Evolutionary conservation across 2,113 vertebrate species (phyloP).

Genomic region (Mormyrus lacerda): DNA sequence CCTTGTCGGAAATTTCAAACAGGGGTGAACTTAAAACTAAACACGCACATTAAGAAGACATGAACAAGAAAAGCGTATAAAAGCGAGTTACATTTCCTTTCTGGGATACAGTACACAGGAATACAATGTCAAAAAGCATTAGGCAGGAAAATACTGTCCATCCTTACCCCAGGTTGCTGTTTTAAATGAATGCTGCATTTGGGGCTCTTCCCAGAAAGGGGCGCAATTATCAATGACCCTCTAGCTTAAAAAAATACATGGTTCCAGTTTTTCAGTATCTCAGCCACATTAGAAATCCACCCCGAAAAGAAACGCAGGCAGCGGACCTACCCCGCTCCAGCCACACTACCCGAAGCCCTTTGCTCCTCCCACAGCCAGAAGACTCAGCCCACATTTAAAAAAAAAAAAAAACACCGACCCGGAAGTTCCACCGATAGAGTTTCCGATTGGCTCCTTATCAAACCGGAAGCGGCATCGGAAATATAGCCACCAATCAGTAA

Average conservation of each 20-base stretch:
- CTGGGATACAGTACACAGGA: neutral
- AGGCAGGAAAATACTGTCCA: neutral
- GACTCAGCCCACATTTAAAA: constrained; percentile 20
- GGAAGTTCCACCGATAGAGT: constrained; percentile 26
- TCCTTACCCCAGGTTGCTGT: constrained; percentile 30
- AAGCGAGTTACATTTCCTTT: neutral
- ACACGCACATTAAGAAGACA: neutral
- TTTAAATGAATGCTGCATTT: neutral
- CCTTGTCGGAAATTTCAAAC: neutral
- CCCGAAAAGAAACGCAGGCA: constrained; percentile 18
- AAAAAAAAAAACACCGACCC: constrained; percentile 23
- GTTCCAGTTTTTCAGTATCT: constrained; percentile 29
- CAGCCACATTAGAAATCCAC: constrained; percentile 27
- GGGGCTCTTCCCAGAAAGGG: neutral
- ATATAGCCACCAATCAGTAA: constrained; percentile 24
- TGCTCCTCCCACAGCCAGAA: constrained; percentile 20
- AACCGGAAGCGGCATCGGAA: constrained; percentile 15
- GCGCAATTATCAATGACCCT: constrained; percentile 23
- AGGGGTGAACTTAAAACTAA: neutral
- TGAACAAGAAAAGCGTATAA: neutral
- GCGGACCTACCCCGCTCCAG: constrained; percentile 26
- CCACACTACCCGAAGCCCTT: constrained; percentile 24
- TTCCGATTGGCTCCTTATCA: constrained; percentile 27
- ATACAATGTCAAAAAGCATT: neutral
- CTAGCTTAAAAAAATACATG: constrained; percentile 29